A percentile compares a stretch with the other conserved stretches of the same genome.
Evolutionary conservation across 2,888 invertebrate genomes (phyloP).

Genomic region (Ceratothoa steindachneri): DNA sequence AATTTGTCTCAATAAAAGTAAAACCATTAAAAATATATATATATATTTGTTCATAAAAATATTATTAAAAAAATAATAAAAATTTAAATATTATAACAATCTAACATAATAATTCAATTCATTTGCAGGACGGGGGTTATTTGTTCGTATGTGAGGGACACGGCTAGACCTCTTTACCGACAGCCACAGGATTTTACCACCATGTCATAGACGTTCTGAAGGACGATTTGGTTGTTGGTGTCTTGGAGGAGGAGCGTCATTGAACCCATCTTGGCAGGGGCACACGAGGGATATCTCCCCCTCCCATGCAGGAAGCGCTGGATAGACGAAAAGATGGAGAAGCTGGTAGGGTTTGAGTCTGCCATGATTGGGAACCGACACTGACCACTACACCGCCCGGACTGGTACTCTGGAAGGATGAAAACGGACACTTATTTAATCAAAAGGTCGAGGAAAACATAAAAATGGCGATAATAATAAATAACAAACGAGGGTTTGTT

Average conservation of each 20-base stretch:
- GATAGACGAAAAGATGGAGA: background rate
- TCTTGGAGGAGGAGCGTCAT: background rate
- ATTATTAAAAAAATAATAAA: too few species aligned
- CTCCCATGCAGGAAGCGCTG: background rate
- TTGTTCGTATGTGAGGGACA: too few species aligned
- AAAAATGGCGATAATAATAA: too few species aligned
- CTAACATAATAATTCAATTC: too few species aligned
- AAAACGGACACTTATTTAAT: background rate
- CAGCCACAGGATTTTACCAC: background rate
- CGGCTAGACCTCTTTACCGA: too few species aligned
- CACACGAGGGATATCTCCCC: background rate
- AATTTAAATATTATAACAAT: too few species aligned
- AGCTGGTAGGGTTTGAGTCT: background rate
- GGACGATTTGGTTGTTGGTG: background rate
- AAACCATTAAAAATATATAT: too few species aligned
- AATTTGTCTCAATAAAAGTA: too few species aligned
- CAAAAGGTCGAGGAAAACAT: background rate
- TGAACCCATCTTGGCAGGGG: background rate
- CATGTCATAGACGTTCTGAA: background rate
- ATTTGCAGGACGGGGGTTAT: too few species aligned
- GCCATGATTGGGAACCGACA: background rate
- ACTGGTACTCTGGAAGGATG: background rate
- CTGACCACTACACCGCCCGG: background rate
- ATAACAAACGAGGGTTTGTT: too few species aligned
- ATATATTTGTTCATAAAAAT: too few species aligned